Base-by-base conservation (phyloP, 2,797 vertebrate species). In the Hippoglossus hippoglossus region DNA sequence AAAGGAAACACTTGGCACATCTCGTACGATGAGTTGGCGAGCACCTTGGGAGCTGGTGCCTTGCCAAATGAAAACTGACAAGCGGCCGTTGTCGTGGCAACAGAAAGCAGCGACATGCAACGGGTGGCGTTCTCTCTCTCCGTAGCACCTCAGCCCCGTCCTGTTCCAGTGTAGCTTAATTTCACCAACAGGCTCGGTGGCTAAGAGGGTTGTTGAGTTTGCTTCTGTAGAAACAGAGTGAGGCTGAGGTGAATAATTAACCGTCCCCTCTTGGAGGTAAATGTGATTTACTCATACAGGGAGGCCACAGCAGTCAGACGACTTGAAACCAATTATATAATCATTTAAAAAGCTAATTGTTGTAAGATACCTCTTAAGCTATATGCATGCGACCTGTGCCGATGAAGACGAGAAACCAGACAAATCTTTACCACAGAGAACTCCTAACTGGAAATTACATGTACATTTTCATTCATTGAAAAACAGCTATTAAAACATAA, bases 1-100 rank as follows among this genome's bases (percentile, higher is more conserved):
- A 50, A 87, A 84, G 66, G 36, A 85, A 89, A 82, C 71, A 66
- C 83, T 88, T 73, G 75, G 47, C 75, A 53, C 79, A 4, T 74
- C 78, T 83, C 63, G 44, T 66, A 54, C 78, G 39, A 62, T 61
- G 51, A 73, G 71, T 77, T 82, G 82, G 76, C 66, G 67, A 79
- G 77, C 83, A 80, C 85, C 86, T 88, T 82, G 79, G 82, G 83
- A 77, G 71, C 79, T 87, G 88, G 88, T 85, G 0, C 69, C 67
- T n/a, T 0, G 80, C 84, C 83, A 86, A 73, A 80, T 63, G 61
- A 79, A 66, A 65, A 59, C 78, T 50, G 67, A 73, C 26, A 36
- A 80, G 66, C 6, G 63, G 75, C 85, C 83, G 92, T 91, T 85
- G 90, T 87, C 91, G 89, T 88, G 85, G 90, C 69, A 86, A 92